Evolutionary conservation across 64 coral and sea anemone species (phyloP).

Genomic region (Porites australiensis): DNA sequence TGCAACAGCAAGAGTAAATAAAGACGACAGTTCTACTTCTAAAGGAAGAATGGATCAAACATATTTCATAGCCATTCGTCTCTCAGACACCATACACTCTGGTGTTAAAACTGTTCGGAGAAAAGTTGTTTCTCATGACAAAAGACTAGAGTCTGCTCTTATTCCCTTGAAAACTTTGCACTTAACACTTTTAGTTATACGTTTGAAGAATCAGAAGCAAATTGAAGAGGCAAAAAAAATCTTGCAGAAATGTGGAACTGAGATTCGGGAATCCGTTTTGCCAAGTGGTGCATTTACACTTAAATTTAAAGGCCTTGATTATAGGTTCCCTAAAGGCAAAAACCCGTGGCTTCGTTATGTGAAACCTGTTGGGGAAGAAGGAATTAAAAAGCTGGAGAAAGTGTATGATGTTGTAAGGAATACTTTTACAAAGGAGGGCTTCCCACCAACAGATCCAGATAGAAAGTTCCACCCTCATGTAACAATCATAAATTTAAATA

Average conservation of each 20-base stretch:
- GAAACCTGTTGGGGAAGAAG: slow-evolving; percentile 67
- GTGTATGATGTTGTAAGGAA: slow-evolving; percentile 62
- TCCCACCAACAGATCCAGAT: slow-evolving; percentile 72
- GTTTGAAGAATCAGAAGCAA: slow-evolving; percentile 61
- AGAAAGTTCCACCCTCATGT: slow-evolving; percentile 81
- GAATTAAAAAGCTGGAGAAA: slow-evolving; percentile 47
- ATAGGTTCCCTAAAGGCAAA: too few relatives aligned
- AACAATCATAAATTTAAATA: slow-evolving; percentile 88
- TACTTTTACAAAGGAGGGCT: slow-evolving; percentile 70
- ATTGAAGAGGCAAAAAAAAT: slow-evolving; percentile 69
- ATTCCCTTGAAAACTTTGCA: slow-evolving; percentile 83
- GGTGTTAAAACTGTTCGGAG: slow-evolving; percentile 76
- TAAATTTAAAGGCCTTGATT: slow-evolving; percentile 83
- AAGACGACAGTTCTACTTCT: background rate
- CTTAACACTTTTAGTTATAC: slow-evolving; percentile 93
- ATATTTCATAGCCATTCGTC: slow-evolving; percentile 90
- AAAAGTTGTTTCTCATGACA: slow-evolving; percentile 55
- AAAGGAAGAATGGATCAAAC: slow-evolving; percentile 65
- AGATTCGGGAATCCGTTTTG: slow-evolving; percentile 36
- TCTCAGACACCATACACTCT: slow-evolving; percentile 83
- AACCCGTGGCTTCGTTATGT: too few relatives aligned
- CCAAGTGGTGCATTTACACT: slow-evolving; percentile 19
- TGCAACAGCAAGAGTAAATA: slow-evolving; percentile 5
- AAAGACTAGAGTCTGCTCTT: slow-evolving; percentile 76
- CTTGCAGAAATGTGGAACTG: slow-evolving; percentile 50